phyloP scores from a whole-genome alignment of 2,888 invertebrate genomes.

The Andrena fulva region DNA sequence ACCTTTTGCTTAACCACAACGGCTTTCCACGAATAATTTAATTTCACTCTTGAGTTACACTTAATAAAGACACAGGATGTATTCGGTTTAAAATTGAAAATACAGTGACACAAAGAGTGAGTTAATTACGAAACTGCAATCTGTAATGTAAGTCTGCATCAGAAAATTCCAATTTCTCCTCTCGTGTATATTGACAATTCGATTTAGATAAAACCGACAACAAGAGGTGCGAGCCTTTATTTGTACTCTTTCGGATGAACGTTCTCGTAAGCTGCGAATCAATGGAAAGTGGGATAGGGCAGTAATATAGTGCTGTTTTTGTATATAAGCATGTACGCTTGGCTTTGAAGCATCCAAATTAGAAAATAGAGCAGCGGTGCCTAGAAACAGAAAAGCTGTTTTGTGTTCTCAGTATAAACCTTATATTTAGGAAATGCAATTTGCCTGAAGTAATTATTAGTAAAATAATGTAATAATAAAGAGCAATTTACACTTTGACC shows the following conservation, averaged over 20 bases:
- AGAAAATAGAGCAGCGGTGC: constrained; percentile 6
- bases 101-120: neutral
- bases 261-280: constrained; percentile 10
- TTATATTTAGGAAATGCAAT: too few relatives aligned
- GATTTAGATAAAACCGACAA: constrained; percentile 22
- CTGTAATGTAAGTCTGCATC: neutral
- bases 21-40: neutral
- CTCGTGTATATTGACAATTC: constrained; percentile 4
- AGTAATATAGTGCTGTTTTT: constrained; percentile 12
- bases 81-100: neutral
- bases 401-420: neutral
- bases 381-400: neutral
- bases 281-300: constrained; percentile 24
- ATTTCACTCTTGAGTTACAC: neutral
- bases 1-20: neutral
- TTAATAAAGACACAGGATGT: neutral
- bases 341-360: constrained; percentile 13
- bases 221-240: constrained; percentile 12
- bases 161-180: neutral
- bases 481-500: too few relatives aligned
- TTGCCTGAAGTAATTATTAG: too few relatives aligned
- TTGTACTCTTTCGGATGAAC: constrained; percentile 5
- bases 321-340: neutral
- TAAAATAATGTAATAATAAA: too few relatives aligned
- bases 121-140: neutral